Percentiles rank a stretch among this genome's conserved stretches.
Conservation (phyloP, 2,888 invertebrate genomes). For the Standfussiana lucernea region DNA sequence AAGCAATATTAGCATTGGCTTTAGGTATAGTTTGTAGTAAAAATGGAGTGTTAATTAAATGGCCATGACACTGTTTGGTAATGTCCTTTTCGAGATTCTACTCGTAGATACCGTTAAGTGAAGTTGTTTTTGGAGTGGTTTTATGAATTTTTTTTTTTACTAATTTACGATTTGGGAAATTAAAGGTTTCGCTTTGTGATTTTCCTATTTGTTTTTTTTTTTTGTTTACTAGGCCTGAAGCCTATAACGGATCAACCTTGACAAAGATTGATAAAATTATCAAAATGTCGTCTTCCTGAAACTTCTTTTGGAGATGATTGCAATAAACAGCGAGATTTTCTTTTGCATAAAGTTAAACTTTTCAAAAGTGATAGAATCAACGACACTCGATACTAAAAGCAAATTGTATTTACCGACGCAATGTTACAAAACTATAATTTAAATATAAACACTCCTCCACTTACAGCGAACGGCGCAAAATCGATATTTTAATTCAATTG, state of each 20-base stretch:
- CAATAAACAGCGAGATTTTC: background rate
- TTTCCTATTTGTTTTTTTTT: background rate
- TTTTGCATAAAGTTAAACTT: background rate
- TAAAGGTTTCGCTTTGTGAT: background rate
- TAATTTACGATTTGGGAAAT: background rate
- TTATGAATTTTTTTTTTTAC: no score
- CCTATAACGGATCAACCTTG: background rate
- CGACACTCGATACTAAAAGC: background rate
- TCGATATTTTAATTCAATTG: constrained; percentile 48
- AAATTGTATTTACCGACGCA: background rate
- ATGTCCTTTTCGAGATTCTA: constrained; percentile 11
- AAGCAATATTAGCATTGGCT: constrained; percentile 46
- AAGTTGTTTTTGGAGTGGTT: background rate
- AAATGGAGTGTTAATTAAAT: constrained; percentile 30
- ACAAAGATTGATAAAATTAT: background rate
- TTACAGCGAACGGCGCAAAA: constrained; percentile 27
- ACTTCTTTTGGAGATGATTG: background rate
- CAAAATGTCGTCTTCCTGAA: background rate
- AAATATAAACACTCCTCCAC: constrained; percentile 22
- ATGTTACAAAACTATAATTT: constrained; percentile 13
- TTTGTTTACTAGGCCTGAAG: background rate
- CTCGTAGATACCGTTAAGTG: background rate
- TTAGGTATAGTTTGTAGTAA: constrained; percentile 11
- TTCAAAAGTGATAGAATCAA: background rate
- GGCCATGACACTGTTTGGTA: constrained; percentile 6